These are phyloP conservation scores for Belonocnema kinseyi DNA, from an alignment of 1,140 invertebrate genomes.

Conservation along the genomic window DNA sequence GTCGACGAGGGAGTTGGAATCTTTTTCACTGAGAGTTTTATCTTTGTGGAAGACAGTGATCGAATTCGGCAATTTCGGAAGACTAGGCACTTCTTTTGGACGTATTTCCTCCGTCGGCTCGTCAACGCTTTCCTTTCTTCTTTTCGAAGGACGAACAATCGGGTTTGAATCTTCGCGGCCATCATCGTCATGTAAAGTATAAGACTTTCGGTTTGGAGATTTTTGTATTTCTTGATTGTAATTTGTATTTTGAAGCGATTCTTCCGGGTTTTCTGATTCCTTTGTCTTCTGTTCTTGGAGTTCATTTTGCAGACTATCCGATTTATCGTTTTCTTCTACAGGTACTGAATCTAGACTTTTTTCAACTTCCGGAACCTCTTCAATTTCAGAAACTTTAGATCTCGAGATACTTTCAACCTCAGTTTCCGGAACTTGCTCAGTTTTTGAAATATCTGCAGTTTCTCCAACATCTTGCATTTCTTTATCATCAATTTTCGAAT, in stretches of 20 bases:
- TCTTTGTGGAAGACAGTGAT: neutral
- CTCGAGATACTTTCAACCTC: neutral
- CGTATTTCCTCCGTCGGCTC: neutral
- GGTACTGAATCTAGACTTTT: conserved; percentile 1
- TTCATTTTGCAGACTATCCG: no score
- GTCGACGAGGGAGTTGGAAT: neutral
- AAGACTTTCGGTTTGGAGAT: neutral
- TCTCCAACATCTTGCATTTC: neutral
- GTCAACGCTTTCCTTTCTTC: conserved; percentile 1
- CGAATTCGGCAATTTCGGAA: neutral
- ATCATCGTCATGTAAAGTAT: neutral
- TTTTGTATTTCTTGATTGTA: conserved; percentile 1
- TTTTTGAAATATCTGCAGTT: neutral
- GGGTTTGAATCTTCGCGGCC: neutral
- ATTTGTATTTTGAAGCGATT: neutral
- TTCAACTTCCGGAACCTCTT: neutral
- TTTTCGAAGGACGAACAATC: neutral
- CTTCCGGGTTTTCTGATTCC: neutral
- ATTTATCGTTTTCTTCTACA: neutral
- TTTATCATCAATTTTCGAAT: neutral
- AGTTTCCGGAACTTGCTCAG: neutral
- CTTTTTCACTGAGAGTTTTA: neutral
- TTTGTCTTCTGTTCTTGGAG: neutral
- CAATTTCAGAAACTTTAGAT: conserved; percentile 6
- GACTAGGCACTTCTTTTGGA: conserved; percentile 11